Evolutionary conservation across 2,888 invertebrate species (phyloP), one percentile per base, ranked within the genome.

Genomic region (Eupithecia dodoneata): DNA sequence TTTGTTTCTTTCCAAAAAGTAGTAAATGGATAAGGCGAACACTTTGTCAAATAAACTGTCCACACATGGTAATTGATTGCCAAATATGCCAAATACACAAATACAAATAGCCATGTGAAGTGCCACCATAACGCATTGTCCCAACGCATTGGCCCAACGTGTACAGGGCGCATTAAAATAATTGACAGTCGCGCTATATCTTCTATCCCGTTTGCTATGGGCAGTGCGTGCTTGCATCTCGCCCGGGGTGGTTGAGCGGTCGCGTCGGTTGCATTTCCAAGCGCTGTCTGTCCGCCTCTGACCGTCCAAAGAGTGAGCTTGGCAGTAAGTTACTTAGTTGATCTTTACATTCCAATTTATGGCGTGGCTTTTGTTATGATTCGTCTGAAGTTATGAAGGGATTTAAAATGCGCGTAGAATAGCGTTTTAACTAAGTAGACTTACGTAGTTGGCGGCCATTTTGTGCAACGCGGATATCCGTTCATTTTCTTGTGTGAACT

Each of bases 181-280:
- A 30, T 30, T 30, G 30, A 30, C 30, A 30, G 30, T 1, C 30
- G 30, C 30, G 30, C 30, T 30, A 30, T 30, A 30, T 30, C 69
- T 12, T 66, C 45, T 42, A 30, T 30, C 13, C 52, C 59, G 67
- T 70, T 52, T 30, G n/a, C 5, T 66, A 1, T 18, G 30, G 44
- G 71, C 77, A 77, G 77, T 77, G 7, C 77, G 74, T 18, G 52
- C 69, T 74, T n/a, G 63, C 74, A 49, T 77, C 69, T 55, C 72
- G 72, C 30, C 49, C 72, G 65, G 69, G 69, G 52, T 30, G 72
- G 72, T 65, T 41, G 12, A 18, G 13, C 2, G 5, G 13, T 13
- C 65, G 41, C 65, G 41, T 65, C 41, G 13, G 13, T 41, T 65
- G 65, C 65, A 41, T 41, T 65, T 65, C 5, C 65, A 41, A 65